Percentiles rank a stretch among this genome's conserved stretches.
Conservation (phyloP, 2,113 vertebrate species). For the Solea solea region DNA sequence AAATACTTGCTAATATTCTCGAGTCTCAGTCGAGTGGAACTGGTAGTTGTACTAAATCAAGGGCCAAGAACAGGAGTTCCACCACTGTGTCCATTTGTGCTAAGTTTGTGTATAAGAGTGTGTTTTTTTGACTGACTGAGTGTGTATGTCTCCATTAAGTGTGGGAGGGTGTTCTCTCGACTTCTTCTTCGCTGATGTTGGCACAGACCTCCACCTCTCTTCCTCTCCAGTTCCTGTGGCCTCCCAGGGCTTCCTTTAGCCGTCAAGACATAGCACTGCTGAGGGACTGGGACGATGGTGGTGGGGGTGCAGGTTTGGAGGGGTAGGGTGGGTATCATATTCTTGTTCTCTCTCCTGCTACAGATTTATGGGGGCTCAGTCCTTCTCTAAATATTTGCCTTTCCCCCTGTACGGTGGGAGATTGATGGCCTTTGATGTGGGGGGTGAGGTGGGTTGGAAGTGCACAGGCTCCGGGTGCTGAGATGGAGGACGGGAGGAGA, state of each 20-base stretch:
- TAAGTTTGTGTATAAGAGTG: conserved; percentile 43
- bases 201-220: conserved; percentile 69
- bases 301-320: conserved; percentile 57
- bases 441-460: conserved; percentile 55
- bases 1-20: conserved; percentile 77
- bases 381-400: conserved; percentile 88
- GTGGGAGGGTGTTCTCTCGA: conserved; percentile 39
- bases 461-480: conserved; percentile 58
- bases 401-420: conserved; percentile 82
- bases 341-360: conserved; percentile 78
- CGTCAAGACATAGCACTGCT: conserved; percentile 70
- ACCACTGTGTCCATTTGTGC: conserved; percentile 45
- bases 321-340: conserved; percentile 75
- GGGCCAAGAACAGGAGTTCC: conserved; percentile 59
- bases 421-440: conserved; percentile 85
- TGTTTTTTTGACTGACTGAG: conserved; percentile 58
- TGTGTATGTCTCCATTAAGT: conserved; percentile 25
- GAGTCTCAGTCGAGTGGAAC: conserved; percentile 71
- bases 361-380: conserved; percentile 85
- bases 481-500: conserved; percentile 60
- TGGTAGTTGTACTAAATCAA: conserved; percentile 77
- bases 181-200: conserved; percentile 60
- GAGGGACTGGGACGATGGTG: conserved; percentile 62
- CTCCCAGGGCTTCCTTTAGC: conserved; percentile 70
- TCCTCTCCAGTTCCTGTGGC: conserved; percentile 73